A percentile compares a stretch with the other conserved stretches of the same genome.
These are phyloP conservation scores for Phycodurus eques DNA, from an alignment of 2,113 vertebrate species.

Conservation along the genomic window DNA sequence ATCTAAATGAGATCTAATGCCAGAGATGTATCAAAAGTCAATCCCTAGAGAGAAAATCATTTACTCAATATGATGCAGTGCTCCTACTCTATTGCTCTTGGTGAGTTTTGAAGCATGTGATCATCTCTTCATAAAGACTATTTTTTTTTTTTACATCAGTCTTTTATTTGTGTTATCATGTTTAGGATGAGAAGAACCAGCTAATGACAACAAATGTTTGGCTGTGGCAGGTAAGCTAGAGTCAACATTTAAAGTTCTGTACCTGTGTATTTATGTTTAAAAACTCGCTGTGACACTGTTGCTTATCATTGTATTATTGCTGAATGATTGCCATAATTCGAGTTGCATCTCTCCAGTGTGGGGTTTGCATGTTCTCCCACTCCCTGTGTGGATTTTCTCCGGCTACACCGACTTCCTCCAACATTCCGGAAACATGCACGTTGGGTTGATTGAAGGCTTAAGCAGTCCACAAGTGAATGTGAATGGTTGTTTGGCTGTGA, in stretches of 20 bases:
- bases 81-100: background rate
- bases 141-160: background rate
- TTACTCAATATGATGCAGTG: background rate
- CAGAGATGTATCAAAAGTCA: background rate
- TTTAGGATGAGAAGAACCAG: constrained; percentile 96
- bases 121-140: background rate
- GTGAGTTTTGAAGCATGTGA: background rate
- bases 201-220: constrained; percentile 98
- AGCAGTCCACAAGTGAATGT: too few species aligned
- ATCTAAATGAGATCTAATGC: background rate
- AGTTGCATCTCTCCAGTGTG: too few species aligned
- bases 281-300: too few species aligned
- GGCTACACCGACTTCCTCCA: too few species aligned
- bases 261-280: background rate
- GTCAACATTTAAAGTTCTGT: background rate
- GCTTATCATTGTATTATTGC: too few species aligned
- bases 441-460: too few species aligned
- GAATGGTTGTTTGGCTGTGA: too few species aligned
- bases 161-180: background rate
- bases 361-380: too few species aligned
- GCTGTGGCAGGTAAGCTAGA: constrained; percentile 75
- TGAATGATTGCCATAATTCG: too few species aligned
- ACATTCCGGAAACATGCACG: too few species aligned
- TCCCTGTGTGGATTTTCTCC: too few species aligned
- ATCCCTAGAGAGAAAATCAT: background rate